Percentiles rank a stretch among this genome's conserved stretches.
Conservation (phyloP, 2,888 invertebrate species). For the Tachina grossa region DNA sequence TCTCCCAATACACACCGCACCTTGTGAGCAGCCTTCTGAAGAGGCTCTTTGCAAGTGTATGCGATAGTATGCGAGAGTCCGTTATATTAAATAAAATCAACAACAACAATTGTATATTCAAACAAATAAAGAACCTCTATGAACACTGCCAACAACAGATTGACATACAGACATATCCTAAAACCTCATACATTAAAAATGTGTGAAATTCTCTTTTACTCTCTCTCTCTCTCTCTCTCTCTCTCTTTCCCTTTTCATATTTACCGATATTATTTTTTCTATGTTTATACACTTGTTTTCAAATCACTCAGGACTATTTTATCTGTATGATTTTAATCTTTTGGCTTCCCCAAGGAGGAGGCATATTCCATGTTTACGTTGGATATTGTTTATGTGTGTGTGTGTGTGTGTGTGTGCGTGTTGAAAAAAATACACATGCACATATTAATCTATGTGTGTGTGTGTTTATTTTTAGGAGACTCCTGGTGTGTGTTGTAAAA, state of each 20-base stretch:
- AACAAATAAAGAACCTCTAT: conserved; percentile 58
- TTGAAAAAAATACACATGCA: background rate
- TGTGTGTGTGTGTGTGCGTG: conserved; percentile 1
- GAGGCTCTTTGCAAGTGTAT: conserved; percentile 11
- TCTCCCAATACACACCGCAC: conserved; percentile 63
- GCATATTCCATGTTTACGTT: conserved; percentile 20
- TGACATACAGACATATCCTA: background rate
- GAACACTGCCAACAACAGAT: conserved; percentile 22
- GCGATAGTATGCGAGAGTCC: conserved; percentile 20
- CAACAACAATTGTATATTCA: conserved; percentile 11
- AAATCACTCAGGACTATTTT: conserved; percentile 72
- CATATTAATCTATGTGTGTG: background rate
- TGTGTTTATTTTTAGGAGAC: conserved; percentile 57
- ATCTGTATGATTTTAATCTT: conserved; percentile 69
- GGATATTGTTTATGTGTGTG: background rate
- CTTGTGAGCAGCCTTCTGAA: conserved; percentile 45
- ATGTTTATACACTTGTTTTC: conserved; percentile 24
- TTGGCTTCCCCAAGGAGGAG: conserved; percentile 73
- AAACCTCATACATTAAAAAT: background rate
- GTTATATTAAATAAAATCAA: conserved; percentile 17
- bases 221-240: conserved; percentile 42
- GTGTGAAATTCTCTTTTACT: background rate
- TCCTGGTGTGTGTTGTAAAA: conserved; percentile 38
- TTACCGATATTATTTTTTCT: conserved; percentile 1
- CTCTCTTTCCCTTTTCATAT: too few relatives aligned